Base-by-base conservation (phyloP, 2,113 vertebrate species). In the Channa argus region DNA sequence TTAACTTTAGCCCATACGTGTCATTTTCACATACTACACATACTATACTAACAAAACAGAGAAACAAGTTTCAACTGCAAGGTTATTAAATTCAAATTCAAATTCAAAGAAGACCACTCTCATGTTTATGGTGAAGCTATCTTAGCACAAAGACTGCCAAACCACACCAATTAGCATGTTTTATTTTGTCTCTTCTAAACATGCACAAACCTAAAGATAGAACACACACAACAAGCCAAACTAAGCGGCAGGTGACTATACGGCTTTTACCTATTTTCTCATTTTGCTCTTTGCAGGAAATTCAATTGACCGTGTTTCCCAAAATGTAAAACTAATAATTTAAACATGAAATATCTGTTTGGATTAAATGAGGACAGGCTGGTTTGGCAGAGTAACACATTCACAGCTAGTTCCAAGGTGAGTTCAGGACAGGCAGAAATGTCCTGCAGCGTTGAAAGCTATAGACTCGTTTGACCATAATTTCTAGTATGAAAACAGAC, bases 401-500 rank as follows among this genome's bases (percentile, higher is more conserved):
- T 24, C 24, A 41, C 9, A 47, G 44, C 36, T 59, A 60, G n/a
- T 38, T 55, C 8, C 50, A 53, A 68, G 49, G 6, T 12, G 8
- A 51, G 6, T 1, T 55, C 46, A 65, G 14, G 41, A 54, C 49
- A 49, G 4, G 41, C 39, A 70, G 61, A 70, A 7, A 60, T 68
- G 50, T 77, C 54, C 45, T 49, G 45, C 77, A 51, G 56, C 37
- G 69, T 33, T 14, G 47, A 74, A 67, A 38, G 49, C 43, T 66
- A 73, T 50, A 65, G 11, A 56, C 55, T 77, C 8, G 9, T 60
- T 54, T 84, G 76, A 81, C 43, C 60, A 63, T 68, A 63, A 61
- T 77, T 84, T 77, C 33, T 11, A 71, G 51, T 59, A 45, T 58
- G 45, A 77, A 77, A 69, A 72, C 56, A 61, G 53, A 33, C n/a